These are phyloP conservation scores for Andricus grossulariae DNA, from an alignment of 1,140 invertebrate species.

Conservation along the genomic window DNA sequence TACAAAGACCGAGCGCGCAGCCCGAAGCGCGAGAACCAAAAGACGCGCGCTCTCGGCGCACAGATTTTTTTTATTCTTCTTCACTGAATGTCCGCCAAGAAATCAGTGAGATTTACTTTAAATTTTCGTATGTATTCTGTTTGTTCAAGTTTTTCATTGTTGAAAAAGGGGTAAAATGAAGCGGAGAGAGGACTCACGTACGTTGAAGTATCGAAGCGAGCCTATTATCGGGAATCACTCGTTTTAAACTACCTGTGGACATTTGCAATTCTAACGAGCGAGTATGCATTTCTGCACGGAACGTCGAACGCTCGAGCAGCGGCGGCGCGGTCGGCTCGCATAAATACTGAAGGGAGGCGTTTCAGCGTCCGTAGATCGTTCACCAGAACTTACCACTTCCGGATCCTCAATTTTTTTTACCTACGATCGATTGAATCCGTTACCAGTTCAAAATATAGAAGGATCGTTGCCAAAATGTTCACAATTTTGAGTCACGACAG, in stretches of 20 bases:
- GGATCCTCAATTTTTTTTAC: conserved; percentile 8
- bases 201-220: conserved; percentile 51
- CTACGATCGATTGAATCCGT: not conserved
- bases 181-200: conserved; percentile 43
- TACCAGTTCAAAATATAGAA: not conserved
- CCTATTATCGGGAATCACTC: conserved; percentile 67
- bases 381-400: not conserved
- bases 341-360: conserved; percentile 59
- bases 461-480: too few species aligned
- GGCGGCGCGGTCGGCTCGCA: conserved; percentile 48
- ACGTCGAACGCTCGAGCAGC: conserved; percentile 16
- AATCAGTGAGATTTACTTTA: too few species aligned
- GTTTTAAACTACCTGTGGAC: conserved; percentile 66
- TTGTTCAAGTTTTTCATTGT: too few species aligned
- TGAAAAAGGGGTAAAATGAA: not conserved
- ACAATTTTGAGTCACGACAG: too few species aligned
- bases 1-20: too few species aligned
- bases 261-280: conserved; percentile 69
- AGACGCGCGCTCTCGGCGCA: too few species aligned
- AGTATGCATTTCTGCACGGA: conserved; percentile 58
- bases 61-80: too few species aligned
- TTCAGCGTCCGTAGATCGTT: conserved; percentile 39
- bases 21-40: too few species aligned
- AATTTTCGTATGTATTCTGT: too few species aligned
- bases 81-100: too few species aligned